These are phyloP conservation scores for Eupsittula cactorum DNA, from an alignment of 2,113 vertebrate species.

Conservation along the genomic window DNA sequence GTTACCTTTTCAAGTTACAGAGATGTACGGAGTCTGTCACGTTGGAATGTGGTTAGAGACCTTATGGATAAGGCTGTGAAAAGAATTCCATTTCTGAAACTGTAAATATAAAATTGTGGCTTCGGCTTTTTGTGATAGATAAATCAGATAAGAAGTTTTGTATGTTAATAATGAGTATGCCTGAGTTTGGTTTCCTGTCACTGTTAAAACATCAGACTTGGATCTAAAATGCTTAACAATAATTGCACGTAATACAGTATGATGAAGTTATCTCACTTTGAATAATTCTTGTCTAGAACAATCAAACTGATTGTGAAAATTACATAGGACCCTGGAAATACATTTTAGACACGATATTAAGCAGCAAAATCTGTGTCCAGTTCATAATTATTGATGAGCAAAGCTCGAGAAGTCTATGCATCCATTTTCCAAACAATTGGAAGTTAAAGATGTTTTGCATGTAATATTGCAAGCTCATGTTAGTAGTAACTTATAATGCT, in stretches of 20 bases:
- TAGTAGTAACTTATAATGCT: background rate
- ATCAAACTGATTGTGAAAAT: background rate
- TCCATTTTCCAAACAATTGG: background rate
- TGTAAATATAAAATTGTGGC: background rate
- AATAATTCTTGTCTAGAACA: background rate
- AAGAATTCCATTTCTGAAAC: background rate
- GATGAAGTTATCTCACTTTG: background rate
- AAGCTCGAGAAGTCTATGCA: background rate
- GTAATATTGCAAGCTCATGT: background rate
- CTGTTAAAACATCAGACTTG: background rate
- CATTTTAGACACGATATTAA: background rate
- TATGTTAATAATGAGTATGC: background rate
- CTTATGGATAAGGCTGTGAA: background rate
- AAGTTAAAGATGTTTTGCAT: background rate
- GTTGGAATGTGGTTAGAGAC: background rate
- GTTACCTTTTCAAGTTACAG: background rate
- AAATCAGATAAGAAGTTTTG: background rate
- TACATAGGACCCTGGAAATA: background rate
- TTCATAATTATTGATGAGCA: background rate
- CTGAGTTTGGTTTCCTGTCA: background rate
- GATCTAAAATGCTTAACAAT: background rate
- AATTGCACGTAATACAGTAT: background rate
- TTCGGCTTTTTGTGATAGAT: background rate
- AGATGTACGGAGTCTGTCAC: fast-evolving
- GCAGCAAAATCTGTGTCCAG: background rate